Evolutionary conservation across 2,797 vertebrate species (phyloP).

Genomic region (Calcarius lapponicus): DNA sequence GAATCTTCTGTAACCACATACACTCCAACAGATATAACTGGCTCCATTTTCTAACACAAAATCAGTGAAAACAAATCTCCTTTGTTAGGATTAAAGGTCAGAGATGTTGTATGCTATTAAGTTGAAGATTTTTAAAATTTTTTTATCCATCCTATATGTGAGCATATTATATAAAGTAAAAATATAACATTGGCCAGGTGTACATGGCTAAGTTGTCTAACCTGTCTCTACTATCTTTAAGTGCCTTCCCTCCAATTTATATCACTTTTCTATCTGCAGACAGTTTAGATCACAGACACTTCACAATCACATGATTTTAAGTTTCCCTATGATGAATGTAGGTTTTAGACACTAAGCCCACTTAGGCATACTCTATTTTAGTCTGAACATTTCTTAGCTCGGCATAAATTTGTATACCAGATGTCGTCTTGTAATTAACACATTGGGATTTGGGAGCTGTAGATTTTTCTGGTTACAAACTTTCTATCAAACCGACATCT

Average conservation of each 20-base stretch:
- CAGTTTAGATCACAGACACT: conserved; percentile 46
- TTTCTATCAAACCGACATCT: conserved; percentile 80
- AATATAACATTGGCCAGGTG: not conserved
- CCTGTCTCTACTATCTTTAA: not conserved
- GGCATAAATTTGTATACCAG: conserved; percentile 82
- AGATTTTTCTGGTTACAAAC: conserved; percentile 79
- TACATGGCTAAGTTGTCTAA: not conserved
- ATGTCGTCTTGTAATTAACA: conserved; percentile 81
- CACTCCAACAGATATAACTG: not conserved
- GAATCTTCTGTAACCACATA: not conserved
- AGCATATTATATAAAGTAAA: not conserved
- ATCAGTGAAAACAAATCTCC: not conserved
- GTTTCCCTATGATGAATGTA: conserved; percentile 44
- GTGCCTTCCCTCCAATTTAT: not conserved
- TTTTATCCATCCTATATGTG: not conserved
- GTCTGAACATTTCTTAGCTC: conserved; percentile 75
- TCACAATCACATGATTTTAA: conserved; percentile 52
- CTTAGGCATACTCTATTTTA: conserved; percentile 72
- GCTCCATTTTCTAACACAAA: not conserved
- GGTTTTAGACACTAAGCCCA: conserved; percentile 52
- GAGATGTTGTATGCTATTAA: not conserved
- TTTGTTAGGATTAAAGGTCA: not conserved
- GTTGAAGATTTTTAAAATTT: not conserved
- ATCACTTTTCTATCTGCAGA: conserved; percentile 6
- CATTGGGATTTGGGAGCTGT: conserved; percentile 76